Evolutionary conservation across 1,140 invertebrate genomes (phyloP).

Genomic region (Tribolium madens): DNA sequence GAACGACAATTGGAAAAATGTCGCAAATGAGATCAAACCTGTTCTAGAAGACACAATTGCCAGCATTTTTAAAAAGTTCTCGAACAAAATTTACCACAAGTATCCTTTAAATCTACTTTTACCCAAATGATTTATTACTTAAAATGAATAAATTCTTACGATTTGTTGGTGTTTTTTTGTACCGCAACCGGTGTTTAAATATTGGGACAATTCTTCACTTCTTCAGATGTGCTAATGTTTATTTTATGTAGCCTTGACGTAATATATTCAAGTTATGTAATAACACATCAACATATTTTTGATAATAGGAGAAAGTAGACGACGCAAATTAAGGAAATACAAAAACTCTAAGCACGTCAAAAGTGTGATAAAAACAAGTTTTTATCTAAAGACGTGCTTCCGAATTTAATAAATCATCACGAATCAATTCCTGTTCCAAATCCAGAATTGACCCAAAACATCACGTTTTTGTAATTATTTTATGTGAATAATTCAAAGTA

Average conservation of each 20-base stretch:
- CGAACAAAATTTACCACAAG: conserved; percentile 69
- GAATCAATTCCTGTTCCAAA: background rate
- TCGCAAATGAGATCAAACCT: conserved; percentile 73
- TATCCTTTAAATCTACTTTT: conserved; percentile 62
- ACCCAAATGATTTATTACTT: conserved; percentile 54
- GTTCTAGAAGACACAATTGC: conserved; percentile 69
- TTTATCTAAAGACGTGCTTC: no score
- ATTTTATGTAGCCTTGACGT: conserved; percentile 24
- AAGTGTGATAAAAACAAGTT: background rate
- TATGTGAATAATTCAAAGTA: background rate
- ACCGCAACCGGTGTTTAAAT: background rate
- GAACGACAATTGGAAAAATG: conserved; percentile 74
- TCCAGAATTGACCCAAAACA: background rate
- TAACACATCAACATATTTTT: conserved; percentile 12
- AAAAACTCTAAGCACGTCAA: background rate
- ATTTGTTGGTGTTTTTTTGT: no score
- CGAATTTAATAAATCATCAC: no score
- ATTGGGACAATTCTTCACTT: background rate
- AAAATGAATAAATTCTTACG: background rate
- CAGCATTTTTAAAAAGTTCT: conserved; percentile 70
- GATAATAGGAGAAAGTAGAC: conserved; percentile 32
- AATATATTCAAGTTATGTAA: conserved; percentile 23
- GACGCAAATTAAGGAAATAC: conserved; percentile 24
- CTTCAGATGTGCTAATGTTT: conserved; percentile 9
- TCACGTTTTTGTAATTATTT: no score